Percentiles rank a stretch among this genome's conserved stretches.
Conservation (phyloP, 2,797 vertebrate genomes). For the Diplodus puntazzo region DNA sequence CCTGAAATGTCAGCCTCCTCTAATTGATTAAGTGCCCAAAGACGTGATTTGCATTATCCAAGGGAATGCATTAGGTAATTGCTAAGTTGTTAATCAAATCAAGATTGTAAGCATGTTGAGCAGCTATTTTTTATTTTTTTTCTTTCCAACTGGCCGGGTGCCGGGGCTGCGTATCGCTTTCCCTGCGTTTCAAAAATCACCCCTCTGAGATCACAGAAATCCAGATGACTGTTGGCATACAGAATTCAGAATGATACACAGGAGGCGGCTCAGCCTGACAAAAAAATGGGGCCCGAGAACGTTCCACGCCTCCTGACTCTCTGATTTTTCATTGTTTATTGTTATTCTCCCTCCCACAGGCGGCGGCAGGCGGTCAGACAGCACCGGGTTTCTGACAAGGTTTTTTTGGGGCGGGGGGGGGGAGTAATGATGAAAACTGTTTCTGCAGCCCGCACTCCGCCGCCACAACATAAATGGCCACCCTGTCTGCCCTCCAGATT, state of each 20-base stretch:
- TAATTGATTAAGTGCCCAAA: conserved; percentile 65
- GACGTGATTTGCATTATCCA: conserved; percentile 53
- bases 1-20: conserved; percentile 49
- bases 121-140: conserved; percentile 16
- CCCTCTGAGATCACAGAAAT: conserved; percentile 34
- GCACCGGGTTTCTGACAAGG: conserved; percentile 54
- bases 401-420: conserved; percentile 17
- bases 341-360: conserved; percentile 56
- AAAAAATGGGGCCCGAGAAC: conserved; percentile 12
- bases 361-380: conserved; percentile 47
- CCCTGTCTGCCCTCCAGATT: conserved; percentile 76
- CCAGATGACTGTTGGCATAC: conserved; percentile 39
- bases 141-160: conserved; percentile 24
- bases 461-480: conserved; percentile 67
- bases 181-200: conserved; percentile 20
- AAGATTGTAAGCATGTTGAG: conserved; percentile 42
- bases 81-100: conserved; percentile 65
- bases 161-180: conserved; percentile 1
- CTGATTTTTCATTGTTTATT: conserved; percentile 62
- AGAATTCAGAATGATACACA: conserved; percentile 22
- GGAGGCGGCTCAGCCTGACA: conserved; percentile 29
- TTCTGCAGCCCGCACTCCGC: conserved; percentile 52
- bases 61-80: conserved; percentile 67
- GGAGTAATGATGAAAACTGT: conserved; percentile 66
- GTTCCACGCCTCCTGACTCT: conserved; percentile 45